Conservation (phyloP, 53 echinoderm and acorn worm genomes). For the Paracentrotus lividus region DNA sequence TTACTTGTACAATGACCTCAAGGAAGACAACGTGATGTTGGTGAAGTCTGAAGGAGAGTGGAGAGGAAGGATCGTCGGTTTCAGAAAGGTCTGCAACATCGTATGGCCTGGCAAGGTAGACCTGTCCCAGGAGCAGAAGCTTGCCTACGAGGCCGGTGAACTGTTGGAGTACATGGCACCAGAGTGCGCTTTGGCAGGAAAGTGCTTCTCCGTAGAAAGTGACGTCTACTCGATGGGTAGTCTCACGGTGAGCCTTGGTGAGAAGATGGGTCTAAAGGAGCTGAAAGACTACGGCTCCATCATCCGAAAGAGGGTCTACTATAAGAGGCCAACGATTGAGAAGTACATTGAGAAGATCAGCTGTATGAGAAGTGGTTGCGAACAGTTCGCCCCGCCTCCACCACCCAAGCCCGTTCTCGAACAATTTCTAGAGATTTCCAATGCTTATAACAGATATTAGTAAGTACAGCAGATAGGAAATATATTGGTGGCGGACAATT, state of each 20-base stretch:
- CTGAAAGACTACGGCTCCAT: not conserved
- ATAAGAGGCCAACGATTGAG: not conserved
- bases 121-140: not conserved
- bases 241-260: slow-evolving; percentile 15
- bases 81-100: slow-evolving; percentile 14
- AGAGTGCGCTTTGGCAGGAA: slow-evolving; percentile 1
- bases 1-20: slow-evolving; percentile 55
- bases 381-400: too few species aligned
- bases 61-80: slow-evolving; percentile 61
- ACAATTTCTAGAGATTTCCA: too few species aligned
- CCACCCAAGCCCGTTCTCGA: too few species aligned
- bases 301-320: not conserved
- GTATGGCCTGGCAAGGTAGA: not conserved
- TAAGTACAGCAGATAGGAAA: too few species aligned
- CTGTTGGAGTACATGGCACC: slow-evolving; percentile 22
- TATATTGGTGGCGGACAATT: too few species aligned
- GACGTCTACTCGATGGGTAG: slow-evolving; percentile 56
- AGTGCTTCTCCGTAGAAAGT: slow-evolving; percentile 12
- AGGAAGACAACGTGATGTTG: slow-evolving; percentile 50
- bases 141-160: not conserved
- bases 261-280: slow-evolving; percentile 36
- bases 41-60: slow-evolving; percentile 37
- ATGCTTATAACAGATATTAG: too few species aligned
- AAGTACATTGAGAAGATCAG: not conserved
- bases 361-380: not conserved